Evolutionary conservation across 2,888 invertebrate genomes (phyloP).

Genomic region (Epinotia brunnichana): DNA sequence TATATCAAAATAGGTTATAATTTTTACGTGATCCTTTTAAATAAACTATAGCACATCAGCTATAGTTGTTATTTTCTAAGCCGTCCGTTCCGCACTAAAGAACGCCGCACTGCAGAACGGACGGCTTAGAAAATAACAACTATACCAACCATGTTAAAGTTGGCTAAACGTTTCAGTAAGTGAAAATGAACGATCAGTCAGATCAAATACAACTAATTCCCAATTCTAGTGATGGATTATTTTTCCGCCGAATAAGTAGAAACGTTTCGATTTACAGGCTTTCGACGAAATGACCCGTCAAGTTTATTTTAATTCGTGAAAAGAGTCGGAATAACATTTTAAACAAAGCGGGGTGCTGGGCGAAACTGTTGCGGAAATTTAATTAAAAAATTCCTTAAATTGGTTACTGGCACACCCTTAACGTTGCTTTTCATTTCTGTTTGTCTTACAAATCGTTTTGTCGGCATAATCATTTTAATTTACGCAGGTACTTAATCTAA

Average conservation of each 20-base stretch:
- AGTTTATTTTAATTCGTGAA: background rate
- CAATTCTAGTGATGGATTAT: constrained; percentile 11
- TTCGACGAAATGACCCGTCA: constrained; percentile 11
- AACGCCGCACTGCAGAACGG: too few species aligned
- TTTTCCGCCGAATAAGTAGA: background rate
- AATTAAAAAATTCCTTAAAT: constrained; percentile 20
- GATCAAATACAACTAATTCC: constrained; percentile 8
- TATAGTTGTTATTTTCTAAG: too few species aligned
- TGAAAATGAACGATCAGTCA: constrained; percentile 2
- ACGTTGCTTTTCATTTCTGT: constrained; percentile 6
- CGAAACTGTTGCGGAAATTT: constrained; percentile 17
- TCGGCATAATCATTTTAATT: background rate
- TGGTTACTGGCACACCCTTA: background rate
- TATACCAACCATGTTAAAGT: too few species aligned
- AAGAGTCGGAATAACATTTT: background rate
- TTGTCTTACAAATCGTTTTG: constrained; percentile 14
- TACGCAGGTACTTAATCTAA: too few species aligned
- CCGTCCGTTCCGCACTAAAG: too few species aligned
- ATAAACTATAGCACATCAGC: too few species aligned
- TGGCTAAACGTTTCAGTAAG: background rate
- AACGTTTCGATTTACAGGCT: constrained; percentile 2
- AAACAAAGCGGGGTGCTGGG: constrained; percentile 10
- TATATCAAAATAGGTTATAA: too few species aligned
- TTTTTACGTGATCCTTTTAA: too few species aligned
- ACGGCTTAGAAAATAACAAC: too few species aligned